phyloP scores from a whole-genome alignment of 1,140 invertebrate species.

The Trachymyrmex septentrionalis region DNA sequence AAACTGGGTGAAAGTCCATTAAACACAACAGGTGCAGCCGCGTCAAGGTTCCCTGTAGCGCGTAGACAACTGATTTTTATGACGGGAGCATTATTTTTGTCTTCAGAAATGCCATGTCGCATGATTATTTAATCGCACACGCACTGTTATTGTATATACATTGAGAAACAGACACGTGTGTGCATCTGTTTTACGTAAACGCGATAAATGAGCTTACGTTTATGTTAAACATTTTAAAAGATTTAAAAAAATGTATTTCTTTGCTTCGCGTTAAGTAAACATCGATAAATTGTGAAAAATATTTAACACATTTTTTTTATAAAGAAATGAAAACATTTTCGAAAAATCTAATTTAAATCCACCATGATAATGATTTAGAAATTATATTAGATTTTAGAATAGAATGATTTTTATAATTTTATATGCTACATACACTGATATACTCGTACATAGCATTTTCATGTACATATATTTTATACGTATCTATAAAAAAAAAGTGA shows the following conservation, averaged over 20 bases:
- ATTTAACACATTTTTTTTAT: not conserved
- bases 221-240: not conserved
- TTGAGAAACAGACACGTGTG: not conserved
- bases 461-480: not conserved
- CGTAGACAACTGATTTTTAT: constrained; percentile 36
- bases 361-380: not conserved
- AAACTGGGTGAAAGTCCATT: constrained; percentile 64
- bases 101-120: not conserved
- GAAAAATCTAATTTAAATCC: not conserved
- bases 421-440: not conserved
- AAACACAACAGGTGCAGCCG: constrained; percentile 56
- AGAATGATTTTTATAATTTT: not conserved
- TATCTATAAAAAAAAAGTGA: too few species aligned
- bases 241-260: not conserved
- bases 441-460: not conserved
- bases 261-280: not conserved
- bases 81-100: constrained; percentile 35
- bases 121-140: constrained; percentile 27
- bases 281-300: not conserved
- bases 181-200: constrained; percentile 11
- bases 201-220: not conserved
- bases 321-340: not conserved
- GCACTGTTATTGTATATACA: not conserved
- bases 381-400: not conserved
- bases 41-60: constrained; percentile 43